Base-by-base conservation (phyloP, 64 coral and sea anemone species). In the Astreopora myriophthalma region DNA sequence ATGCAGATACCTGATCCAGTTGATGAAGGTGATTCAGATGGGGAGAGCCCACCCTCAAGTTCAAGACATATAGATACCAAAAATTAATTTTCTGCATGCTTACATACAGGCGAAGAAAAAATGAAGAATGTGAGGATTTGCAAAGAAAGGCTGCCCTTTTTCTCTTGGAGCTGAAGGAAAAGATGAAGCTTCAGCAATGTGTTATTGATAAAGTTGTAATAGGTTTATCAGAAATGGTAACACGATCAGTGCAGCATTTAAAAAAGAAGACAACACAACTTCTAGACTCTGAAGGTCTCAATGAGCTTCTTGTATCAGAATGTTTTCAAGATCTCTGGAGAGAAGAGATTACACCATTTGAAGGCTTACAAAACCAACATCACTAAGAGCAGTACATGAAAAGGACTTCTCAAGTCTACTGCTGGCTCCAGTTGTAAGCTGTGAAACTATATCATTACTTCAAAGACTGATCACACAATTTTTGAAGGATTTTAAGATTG, bases 351-450 rank as follows among this genome's bases (percentile, higher is more conserved):
- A 70, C 67, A 70, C 67, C 67, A 70, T 70, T 70, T 70, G 67
- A 70, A 70, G 67, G 67, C 1, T 31, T 70, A 14, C 26, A 70
- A 70, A 70, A 25, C 67, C 26, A 70, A 3, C 67, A 70, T 27
- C 67, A 32, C 67, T 27, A 70, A 70, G 67, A 70, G 67, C 23
- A 70, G 27, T 8, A 70, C 27, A 70, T 70, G 67, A 70, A 70
- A 8, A 23, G 27, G 2, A 29, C 67, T 31, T 70, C 31, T 71
- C 79, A 31, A 61, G 64, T 31, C 71, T 92, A 92, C 48, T 68
- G 13, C 69, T 92, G 13, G 81, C 79, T 58, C 78, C 77, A 73
- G 69, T 92, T 22, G 2, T 91, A n/a, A 92, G 64, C 66, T 71
- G 71, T 24, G 77, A 92, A 60, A 85, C 22, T 26, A 61, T 92